Evolutionary conservation across 2,888 invertebrate species (phyloP), one percentile per base, ranked within the genome.

Genomic region (Heteromurus nitidus): DNA sequence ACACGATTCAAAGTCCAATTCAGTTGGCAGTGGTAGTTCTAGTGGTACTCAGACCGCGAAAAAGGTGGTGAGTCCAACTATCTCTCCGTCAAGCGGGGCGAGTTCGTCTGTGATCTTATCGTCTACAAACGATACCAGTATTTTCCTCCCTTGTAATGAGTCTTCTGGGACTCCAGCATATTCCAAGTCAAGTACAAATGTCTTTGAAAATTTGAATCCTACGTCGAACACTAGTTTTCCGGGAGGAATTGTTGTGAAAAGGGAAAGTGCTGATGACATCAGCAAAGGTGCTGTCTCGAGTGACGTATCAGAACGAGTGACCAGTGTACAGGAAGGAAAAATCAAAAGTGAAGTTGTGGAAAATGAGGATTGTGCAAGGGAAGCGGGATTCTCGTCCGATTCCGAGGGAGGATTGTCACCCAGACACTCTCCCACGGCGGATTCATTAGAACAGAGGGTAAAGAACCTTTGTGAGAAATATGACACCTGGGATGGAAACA

Each of bases 381-480:
- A 75, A 7, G 91, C 94, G 1, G 94, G 95, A 22, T 94, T 94
- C 88, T 92, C 92, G 60, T 93, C 93, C 76, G 93, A 93, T 88
- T 93, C 93, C 72, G 93, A 92, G 83, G 90, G 91, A 20, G 93
- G 92, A 1, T 92, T 92, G 44, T 93, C 93, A 80, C 93, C 94
- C 87, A 2, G 74, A 31, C 81, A 82, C 50, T 91, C 91, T 64
- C 88, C 88, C 13, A 88, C 85, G 42, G 90, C 90, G 36, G 90
- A 91, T 7, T 93, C 94, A 26, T 91, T 98, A 86, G 97, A 98
- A 88, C 97, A 98, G 89, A 92, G 97, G 85, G 95, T 99, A 87
- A 93, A 95, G 85, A 95, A 95, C 70, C 91, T 98, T 79, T 97
- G 98, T 90, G 97, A 97, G 89, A 96, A 95, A 89, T 96, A 97